Conservation (phyloP, 35 echinoderm and acorn worm genomes). For the Ptychodera flava region DNA sequence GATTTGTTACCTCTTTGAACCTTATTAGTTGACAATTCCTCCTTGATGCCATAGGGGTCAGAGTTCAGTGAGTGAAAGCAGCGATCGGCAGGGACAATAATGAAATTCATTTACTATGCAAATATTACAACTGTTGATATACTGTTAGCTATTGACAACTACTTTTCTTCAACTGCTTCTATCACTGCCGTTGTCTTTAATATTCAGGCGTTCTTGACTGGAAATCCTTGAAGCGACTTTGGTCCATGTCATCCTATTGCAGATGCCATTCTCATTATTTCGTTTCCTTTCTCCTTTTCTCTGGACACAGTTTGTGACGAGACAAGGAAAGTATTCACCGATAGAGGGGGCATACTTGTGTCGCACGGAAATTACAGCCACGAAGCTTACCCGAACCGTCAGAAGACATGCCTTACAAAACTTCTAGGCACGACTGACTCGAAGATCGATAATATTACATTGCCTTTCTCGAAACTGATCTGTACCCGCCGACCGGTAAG, state of each 20-base stretch:
- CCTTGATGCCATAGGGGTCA: too few relatives aligned
- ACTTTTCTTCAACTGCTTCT: background rate
- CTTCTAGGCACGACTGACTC: background rate
- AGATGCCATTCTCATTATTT: background rate
- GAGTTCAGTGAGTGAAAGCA: too few relatives aligned
- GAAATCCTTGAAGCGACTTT: background rate
- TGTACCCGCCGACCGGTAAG: background rate
- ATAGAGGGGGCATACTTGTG: background rate
- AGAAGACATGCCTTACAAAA: background rate
- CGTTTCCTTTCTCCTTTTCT: background rate
- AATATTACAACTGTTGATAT: too few relatives aligned
- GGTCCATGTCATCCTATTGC: background rate
- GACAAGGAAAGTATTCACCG: background rate
- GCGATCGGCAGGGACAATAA: too few relatives aligned
- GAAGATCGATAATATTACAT: background rate
- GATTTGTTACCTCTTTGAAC: too few relatives aligned
- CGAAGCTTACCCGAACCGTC: background rate
- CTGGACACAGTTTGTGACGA: background rate
- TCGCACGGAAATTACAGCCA: background rate
- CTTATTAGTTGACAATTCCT: too few relatives aligned
- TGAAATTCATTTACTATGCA: too few relatives aligned
- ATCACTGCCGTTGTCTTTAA: background rate
- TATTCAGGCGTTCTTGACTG: background rate
- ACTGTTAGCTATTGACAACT: too few relatives aligned
- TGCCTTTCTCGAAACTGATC: background rate